phyloP scores from a whole-genome alignment of 2,888 invertebrate species.

The Plebejus argus region DNA sequence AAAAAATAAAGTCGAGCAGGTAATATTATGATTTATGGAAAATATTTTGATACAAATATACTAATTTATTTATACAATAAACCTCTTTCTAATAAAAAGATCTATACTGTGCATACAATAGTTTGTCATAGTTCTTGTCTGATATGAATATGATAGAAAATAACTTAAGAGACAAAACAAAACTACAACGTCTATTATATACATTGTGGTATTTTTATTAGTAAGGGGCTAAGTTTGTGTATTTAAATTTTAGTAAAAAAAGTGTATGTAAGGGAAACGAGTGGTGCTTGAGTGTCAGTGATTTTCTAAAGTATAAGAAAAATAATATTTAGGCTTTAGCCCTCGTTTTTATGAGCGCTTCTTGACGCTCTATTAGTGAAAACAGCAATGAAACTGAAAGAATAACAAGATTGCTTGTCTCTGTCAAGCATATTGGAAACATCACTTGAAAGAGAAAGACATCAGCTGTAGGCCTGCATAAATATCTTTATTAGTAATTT shows the following conservation, averaged over 20 bases:
- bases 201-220: background rate
- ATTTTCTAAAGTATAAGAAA: background rate
- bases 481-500: too few species aligned
- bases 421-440: too few species aligned
- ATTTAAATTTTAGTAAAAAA: background rate
- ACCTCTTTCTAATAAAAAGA: too few species aligned
- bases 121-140: background rate
- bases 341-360: background rate
- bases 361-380: too few species aligned
- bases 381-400: too few species aligned
- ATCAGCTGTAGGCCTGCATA: too few species aligned
- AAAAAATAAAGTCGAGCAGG: background rate
- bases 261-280: background rate
- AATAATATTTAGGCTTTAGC: background rate
- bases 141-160: background rate
- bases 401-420: too few species aligned
- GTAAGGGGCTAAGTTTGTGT: background rate
- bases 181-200: background rate
- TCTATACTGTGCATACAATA: too few species aligned
- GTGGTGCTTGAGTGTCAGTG: constrained; percentile 22
- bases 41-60: background rate
- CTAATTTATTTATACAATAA: background rate
- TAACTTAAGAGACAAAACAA: background rate
- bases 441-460: too few species aligned
- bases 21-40: too few species aligned